Evolutionary conservation across 1,140 invertebrate genomes (phyloP), one percentile per base, ranked within the genome.

Genomic region (Eulimnadia texana): DNA sequence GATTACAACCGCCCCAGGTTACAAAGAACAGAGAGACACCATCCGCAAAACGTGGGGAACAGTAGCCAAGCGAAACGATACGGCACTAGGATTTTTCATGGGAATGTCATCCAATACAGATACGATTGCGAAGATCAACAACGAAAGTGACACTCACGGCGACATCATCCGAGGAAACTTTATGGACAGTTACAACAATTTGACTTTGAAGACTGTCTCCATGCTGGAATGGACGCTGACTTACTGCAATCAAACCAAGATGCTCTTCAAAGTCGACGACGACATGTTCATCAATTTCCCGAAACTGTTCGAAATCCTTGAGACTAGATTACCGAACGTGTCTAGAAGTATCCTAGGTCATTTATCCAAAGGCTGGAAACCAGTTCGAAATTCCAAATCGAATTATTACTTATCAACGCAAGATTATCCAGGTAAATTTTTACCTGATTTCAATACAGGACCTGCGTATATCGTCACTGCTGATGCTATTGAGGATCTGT

Each of bases 271-370:
- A 75, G 90, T 87, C 0, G 89, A 93, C 69, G 89, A 93, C 71
- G 89, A 93, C 71, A 90, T 92, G 88, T 91, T 92, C 69, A 88
- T 93, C 50, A 91, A 92, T 73, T 79, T 92, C 63, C 83, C 82
- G 50, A 80, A 82, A 47, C 72, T 92, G 50, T 72, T 90, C 28
- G 71, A 72, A 6, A 89, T 90, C 69, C 76, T 85, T 29, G 76
- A 80, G 1, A 9, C 61, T 33, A 27, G 53, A 58, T 56, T 57
- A 2, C 27, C 50, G 13, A 53, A 52, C 13, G 6, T 60, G 54
- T 10, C 62, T 25, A 60, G 64, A n/a, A 67, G 68, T 22, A 86
- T 93, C 64, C 90, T 84, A 68, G 90, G 90, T 0, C 80, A 87
- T 33, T 71, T 91, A 56, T 86, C 88, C 0, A 83, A 82, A 64